Conservation (phyloP, 2,888 invertebrate genomes). For the Eremobia ochroleuca region DNA sequence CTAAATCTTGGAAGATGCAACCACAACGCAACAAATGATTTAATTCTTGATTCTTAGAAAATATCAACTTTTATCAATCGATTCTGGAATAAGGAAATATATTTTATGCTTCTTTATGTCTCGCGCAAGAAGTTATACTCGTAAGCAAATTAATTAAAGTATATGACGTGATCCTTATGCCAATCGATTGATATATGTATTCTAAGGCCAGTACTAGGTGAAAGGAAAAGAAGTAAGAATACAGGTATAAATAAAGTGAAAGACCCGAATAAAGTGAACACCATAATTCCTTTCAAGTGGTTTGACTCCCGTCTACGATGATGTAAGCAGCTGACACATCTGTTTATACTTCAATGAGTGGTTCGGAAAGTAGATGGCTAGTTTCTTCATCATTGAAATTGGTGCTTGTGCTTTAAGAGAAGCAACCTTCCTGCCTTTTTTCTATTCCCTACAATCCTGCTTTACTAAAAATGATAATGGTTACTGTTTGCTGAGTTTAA, state of each 20-base stretch:
- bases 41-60: constrained; percentile 7
- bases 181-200: not conserved
- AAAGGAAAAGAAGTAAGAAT: constrained; percentile 24
- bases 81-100: not conserved
- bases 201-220: not conserved
- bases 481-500: not conserved
- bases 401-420: not conserved
- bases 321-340: constrained; percentile 42
- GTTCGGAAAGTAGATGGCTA: constrained; percentile 14
- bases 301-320: constrained; percentile 45
- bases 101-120: not conserved
- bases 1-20: not conserved
- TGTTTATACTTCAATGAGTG: constrained; percentile 42
- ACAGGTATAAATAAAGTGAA: constrained; percentile 30
- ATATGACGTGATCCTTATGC: not conserved
- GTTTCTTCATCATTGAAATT: not conserved
- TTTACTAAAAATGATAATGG: not conserved
- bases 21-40: too few relatives aligned
- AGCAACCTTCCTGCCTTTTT: not conserved
- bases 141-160: not conserved
- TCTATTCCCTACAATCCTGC: not conserved
- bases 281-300: constrained; percentile 34
- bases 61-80: not conserved
- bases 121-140: not conserved
- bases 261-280: constrained; percentile 10